Conservation (phyloP, 2,797 vertebrate genomes). For the Delichon dasypus region DNA sequence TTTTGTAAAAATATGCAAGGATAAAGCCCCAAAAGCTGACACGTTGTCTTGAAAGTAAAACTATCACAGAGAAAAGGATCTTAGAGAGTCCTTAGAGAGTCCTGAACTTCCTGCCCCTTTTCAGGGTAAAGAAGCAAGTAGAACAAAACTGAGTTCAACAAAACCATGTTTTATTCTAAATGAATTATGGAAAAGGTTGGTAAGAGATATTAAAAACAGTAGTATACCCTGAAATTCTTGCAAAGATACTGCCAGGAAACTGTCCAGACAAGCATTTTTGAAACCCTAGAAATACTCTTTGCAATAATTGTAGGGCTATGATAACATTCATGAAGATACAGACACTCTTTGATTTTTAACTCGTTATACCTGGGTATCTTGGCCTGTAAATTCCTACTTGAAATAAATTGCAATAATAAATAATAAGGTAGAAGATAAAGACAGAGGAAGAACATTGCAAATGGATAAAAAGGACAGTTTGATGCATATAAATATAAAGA, state of each 20-base stretch:
- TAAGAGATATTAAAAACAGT: not conserved
- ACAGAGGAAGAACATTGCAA: not conserved
- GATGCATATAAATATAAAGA: not conserved
- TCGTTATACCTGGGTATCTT: not conserved
- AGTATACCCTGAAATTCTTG: not conserved
- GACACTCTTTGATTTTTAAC: not conserved
- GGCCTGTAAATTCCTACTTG: not conserved
- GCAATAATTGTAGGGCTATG: not conserved
- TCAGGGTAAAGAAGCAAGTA: not conserved
- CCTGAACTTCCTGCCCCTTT: not conserved
- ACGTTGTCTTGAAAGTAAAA: not conserved
- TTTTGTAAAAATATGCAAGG: not conserved
- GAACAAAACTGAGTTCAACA: not conserved
- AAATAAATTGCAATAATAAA: slow-evolving; percentile 7
- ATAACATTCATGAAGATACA: not conserved
- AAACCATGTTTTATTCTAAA: not conserved
- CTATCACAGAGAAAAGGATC: not conserved
- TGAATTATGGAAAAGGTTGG: not conserved
- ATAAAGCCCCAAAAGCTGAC: not conserved
- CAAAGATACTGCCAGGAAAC: not conserved
- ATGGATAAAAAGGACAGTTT: not conserved
- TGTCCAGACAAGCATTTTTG: not conserved
- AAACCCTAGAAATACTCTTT: not conserved
- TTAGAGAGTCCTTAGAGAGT: not conserved
- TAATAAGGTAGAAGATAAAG: not conserved